Conservation (phyloP, 2,888 invertebrate species). For the Yponomeuta cagnagella region DNA sequence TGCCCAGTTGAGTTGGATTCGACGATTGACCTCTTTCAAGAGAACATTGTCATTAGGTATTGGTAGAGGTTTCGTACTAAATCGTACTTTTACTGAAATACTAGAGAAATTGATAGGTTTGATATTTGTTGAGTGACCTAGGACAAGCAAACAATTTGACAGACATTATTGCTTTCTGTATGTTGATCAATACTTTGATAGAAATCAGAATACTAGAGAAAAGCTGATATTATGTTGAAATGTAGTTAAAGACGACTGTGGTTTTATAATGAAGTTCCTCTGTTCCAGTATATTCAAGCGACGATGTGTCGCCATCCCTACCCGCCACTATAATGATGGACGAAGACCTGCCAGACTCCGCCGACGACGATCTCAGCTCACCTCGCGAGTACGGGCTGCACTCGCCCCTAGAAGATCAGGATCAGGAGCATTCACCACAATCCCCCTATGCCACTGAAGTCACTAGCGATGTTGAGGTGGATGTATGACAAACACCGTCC, state of each 20-base stretch:
- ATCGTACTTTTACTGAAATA: too few species aligned
- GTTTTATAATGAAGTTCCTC: not conserved
- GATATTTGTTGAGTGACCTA: too few species aligned
- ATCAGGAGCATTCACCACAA: constrained; percentile 38
- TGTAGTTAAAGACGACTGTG: not conserved
- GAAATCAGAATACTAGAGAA: too few species aligned
- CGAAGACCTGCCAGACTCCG: constrained; percentile 51
- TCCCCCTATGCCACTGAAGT: constrained; percentile 45
- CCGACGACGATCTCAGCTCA: constrained; percentile 55
- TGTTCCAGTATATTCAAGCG: constrained; percentile 60
- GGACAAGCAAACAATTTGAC: too few species aligned
- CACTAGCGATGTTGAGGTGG: constrained; percentile 62
- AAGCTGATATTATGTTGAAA: too few species aligned
- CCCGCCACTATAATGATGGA: constrained; percentile 75
- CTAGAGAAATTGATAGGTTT: too few species aligned
- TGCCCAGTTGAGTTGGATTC: too few species aligned
- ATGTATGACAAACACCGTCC: constrained; percentile 62
- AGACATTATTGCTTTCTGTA: too few species aligned
- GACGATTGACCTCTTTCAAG: too few species aligned
- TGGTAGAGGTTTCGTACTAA: too few species aligned
- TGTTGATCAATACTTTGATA: too few species aligned
- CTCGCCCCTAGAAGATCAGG: constrained; percentile 31
- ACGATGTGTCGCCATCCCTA: constrained; percentile 63
- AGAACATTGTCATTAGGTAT: too few species aligned
- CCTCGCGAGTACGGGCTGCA: constrained; percentile 50